Percentiles rank a stretch among this genome's conserved stretches.
phyloP scores from a whole-genome alignment of 2,113 vertebrate species.

The Pachyramphus minor region DNA sequence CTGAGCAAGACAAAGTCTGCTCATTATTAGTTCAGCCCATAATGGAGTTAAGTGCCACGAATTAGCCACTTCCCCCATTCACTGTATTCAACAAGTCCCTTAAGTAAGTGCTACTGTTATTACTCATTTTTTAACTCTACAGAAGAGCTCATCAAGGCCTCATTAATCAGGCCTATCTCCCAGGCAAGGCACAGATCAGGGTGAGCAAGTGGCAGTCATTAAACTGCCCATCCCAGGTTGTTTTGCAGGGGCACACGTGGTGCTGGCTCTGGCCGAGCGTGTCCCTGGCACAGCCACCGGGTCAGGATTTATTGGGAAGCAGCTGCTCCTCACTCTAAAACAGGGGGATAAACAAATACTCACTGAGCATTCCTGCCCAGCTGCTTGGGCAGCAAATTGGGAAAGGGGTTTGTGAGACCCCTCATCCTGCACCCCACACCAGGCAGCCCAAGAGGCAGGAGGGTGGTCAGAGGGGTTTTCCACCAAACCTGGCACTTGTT shows the following conservation, averaged over 20 bases:
- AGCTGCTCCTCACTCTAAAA: neutral
- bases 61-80: rapidly evolving
- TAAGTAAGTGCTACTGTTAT: neutral
- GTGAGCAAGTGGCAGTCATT: rapidly evolving
- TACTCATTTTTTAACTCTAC: neutral
- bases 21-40: neutral
- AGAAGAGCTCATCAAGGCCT: neutral
- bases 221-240: rapidly evolving
- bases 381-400: neutral
- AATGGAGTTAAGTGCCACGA: neutral
- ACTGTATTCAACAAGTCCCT: neutral
- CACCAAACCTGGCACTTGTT: rapidly evolving
- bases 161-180: neutral
- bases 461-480: neutral
- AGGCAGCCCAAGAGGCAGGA: rapidly evolving
- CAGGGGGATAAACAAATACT: neutral
- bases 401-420: neutral
- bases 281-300: rapidly evolving
- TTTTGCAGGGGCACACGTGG: neutral
- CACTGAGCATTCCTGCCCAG: rapidly evolving
- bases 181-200: neutral
- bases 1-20: neutral
- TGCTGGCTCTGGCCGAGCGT: neutral
- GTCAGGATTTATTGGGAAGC: neutral
- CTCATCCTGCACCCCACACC: neutral